Base-by-base conservation (phyloP, 2,797 vertebrate genomes). In the Halcyon smyrnensis region DNA sequence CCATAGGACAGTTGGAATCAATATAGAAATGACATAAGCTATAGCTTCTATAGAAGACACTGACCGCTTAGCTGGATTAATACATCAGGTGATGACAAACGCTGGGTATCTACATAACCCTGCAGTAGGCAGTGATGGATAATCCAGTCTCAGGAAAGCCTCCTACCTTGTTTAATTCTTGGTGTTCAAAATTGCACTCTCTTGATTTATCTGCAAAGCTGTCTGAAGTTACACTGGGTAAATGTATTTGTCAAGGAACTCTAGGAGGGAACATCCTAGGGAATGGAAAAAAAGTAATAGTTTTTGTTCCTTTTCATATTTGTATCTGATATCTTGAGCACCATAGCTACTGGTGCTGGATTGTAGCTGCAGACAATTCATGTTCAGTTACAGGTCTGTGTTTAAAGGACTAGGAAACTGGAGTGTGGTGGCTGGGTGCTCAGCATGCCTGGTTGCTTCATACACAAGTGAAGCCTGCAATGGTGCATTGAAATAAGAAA, bases 141-240 rank as follows among this genome's bases (percentile, higher is more conserved):
- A 78, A 78, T 13, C 50, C 74, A 39, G 25, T 13, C 37, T 12
- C 11, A 12, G 30, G 67, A 68, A 64, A 45, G 15, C 11, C 16
- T 53, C n/a, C 16, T n/a, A 3, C 24, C 21, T 62, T 57, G 28
- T 25, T 79, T 27, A 39, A 64, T 15, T 59, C 15, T 45, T 71
- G 28, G 8, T 13, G 6, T 28, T 87, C 37, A 11, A 25, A 65
- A 4, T 10, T 32, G 12, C 45, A 17, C 15, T 84, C 67, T 73
- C 45, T 45, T 67, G 28, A 56, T 30, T 37, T 45, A 20, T 8
- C n/a, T 45, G 11, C 48, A 2, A 62, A 63, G 24, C 2, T 68
- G 50, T 16, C 50, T 57, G n/a, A 59, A 45, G 34, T 12, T 12
- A 6, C 2, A 0, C 2, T 37, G 28, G 0, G 2, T 43, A 11